Percentiles rank a stretch among this genome's conserved stretches.
phyloP scores from a whole-genome alignment of 1,140 invertebrate genomes.

The Pogonus chalceus region DNA sequence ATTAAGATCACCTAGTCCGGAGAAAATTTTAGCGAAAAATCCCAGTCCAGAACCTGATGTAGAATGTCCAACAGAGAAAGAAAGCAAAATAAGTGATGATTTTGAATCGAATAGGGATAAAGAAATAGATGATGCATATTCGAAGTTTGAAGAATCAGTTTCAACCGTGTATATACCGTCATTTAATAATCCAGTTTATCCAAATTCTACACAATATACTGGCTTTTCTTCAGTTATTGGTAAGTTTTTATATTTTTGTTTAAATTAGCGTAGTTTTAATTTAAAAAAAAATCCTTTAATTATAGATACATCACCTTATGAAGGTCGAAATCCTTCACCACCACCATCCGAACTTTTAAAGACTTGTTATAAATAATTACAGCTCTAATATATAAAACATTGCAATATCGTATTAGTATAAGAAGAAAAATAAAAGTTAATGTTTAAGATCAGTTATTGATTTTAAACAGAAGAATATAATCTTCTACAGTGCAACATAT shows the following conservation, averaged over 20 bases:
- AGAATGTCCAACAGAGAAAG: no score
- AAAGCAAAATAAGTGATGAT: slow-evolving; percentile 9
- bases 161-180: slow-evolving; percentile 29
- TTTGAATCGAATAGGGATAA: slow-evolving; percentile 6
- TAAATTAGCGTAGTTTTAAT: background rate
- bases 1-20: background rate
- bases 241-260: slow-evolving; percentile 21
- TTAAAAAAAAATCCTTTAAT: slow-evolving; percentile 7
- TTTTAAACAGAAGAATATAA: no score
- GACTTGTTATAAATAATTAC: no score
- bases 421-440: no score
- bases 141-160: slow-evolving; percentile 16
- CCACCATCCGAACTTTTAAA: slow-evolving; percentile 19
- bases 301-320: slow-evolving; percentile 30
- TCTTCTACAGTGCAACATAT: no score
- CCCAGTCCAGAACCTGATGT: slow-evolving; percentile 32
- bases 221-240: slow-evolving; percentile 31
- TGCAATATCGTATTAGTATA: no score
- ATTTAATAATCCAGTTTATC: slow-evolving; percentile 35
- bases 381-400: no score
- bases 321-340: slow-evolving; percentile 33
- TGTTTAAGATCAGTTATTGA: no score
- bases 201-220: slow-evolving; percentile 29
- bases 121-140: slow-evolving; percentile 13
- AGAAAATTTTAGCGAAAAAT: slow-evolving; percentile 16